Evolutionary conservation across 2,113 vertebrate species (phyloP).

Genomic region (Cyrtonyx montezumae): DNA sequence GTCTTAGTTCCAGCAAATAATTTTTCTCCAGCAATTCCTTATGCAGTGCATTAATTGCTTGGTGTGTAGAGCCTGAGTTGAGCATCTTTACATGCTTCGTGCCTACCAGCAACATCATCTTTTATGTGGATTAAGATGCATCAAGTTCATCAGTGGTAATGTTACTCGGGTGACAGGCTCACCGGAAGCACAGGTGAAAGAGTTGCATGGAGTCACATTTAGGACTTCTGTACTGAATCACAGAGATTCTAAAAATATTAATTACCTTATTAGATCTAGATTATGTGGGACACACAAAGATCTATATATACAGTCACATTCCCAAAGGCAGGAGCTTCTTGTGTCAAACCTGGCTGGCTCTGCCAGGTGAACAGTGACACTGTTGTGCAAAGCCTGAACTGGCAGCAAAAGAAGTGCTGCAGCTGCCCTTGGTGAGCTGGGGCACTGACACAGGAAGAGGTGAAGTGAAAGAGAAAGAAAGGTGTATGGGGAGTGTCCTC

Average conservation of each 20-base stretch:
- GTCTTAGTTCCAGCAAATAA: not conserved
- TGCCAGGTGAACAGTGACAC: not conserved
- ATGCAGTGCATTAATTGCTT: not conserved
- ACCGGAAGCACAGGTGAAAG: not conserved
- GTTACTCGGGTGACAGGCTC: not conserved
- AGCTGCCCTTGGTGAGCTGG: not conserved
- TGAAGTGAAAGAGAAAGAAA: not conserved
- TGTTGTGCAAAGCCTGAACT: not conserved
- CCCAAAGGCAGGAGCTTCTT: conserved; percentile 31
- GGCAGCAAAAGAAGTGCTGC: not conserved
- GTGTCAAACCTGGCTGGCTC: conserved; percentile 1
- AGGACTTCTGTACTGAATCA: not conserved
- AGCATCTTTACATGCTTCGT: not conserved
- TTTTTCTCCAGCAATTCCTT: not conserved
- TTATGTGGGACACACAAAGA: not conserved
- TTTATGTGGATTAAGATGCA: not conserved
- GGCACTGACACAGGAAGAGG: not conserved
- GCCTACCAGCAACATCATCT: not conserved
- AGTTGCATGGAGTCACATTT: not conserved
- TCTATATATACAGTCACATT: conserved; percentile 3
- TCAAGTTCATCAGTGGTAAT: not conserved
- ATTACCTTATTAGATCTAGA: not conserved
- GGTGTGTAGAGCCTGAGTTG: not conserved
- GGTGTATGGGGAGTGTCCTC: not conserved
- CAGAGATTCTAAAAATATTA: not conserved